phyloP scores from a whole-genome alignment of 1,140 invertebrate genomes.

The Bacillus rossius region DNA sequence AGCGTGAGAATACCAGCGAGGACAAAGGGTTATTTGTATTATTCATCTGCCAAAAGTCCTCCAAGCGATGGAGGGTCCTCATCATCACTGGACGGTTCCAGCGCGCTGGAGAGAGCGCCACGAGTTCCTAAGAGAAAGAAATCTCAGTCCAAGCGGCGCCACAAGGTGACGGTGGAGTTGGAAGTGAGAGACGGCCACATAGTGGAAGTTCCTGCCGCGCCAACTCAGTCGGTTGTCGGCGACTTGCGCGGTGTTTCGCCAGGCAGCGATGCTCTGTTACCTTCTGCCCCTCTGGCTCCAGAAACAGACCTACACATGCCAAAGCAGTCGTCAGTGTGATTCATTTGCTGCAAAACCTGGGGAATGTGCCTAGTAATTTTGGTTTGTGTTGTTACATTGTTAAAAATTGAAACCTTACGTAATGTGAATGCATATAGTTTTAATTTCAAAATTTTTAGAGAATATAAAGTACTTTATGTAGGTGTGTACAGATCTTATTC shows the following conservation, averaged over 20 bases:
- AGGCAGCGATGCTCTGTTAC: neutral
- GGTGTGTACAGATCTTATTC: too few species aligned
- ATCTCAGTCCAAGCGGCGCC: conserved; percentile 32
- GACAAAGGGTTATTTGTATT: conserved; percentile 33
- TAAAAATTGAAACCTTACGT: too few species aligned
- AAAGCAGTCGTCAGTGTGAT: conserved; percentile 16
- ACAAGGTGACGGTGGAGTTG: conserved; percentile 40
- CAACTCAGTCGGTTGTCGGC: neutral
- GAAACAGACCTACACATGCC: conserved; percentile 4
- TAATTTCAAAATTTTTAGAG: too few species aligned
- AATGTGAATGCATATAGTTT: too few species aligned
- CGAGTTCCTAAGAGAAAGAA: conserved; percentile 30
- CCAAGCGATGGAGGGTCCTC: conserved; percentile 31
- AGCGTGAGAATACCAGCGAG: neutral
- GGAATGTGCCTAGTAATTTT: too few species aligned
- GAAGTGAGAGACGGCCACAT: conserved; percentile 40
- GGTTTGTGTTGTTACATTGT: too few species aligned
- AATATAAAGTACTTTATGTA: too few species aligned
- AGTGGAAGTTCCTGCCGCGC: neutral
- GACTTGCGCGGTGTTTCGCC: conserved; percentile 3
- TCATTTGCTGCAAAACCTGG: too few species aligned
- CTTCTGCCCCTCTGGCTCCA: neutral
- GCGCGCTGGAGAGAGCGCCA: conserved; percentile 30
- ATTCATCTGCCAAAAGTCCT: conserved; percentile 32
- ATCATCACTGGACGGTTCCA: conserved; percentile 24